These are phyloP conservation scores for Gouania willdenowi DNA, from an alignment of 2,797 vertebrate genomes.

Conservation along the genomic window DNA sequence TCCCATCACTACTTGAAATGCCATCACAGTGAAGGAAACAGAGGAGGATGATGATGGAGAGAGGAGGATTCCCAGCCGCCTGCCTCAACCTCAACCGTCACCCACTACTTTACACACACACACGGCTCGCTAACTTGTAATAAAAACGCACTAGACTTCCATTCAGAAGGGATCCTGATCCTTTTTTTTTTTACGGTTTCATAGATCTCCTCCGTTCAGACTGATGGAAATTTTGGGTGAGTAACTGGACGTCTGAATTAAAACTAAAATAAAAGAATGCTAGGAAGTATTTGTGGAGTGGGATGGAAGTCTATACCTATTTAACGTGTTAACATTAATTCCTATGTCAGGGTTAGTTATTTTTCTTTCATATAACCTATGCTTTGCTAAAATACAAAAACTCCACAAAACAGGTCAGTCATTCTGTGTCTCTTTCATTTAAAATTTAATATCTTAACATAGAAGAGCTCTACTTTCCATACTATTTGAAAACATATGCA, in stretches of 20 bases:
- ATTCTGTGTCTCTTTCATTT: too few species aligned
- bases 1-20: conserved; percentile 58
- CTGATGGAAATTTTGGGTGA: conserved; percentile 34
- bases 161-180: conserved; percentile 2
- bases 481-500: conserved; percentile 19
- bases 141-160: conserved; percentile 28
- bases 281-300: too few species aligned
- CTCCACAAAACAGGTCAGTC: too few species aligned
- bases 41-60: conserved; percentile 47
- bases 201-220: conserved; percentile 27
- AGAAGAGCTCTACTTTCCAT: conserved; percentile 1
- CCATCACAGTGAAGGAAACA: conserved; percentile 63
- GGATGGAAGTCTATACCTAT: too few species aligned
- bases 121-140: conserved; percentile 46
- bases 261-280: conserved; percentile 1
- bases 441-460: too few species aligned
- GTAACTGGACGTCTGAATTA: conserved; percentile 32
- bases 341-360: too few species aligned
- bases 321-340: too few species aligned
- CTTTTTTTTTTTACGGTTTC: conserved; percentile 25
- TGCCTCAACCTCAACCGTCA: too few species aligned
- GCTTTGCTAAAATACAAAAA: too few species aligned
- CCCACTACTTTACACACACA: conserved; percentile 52
- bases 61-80: conserved; percentile 44
- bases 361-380: too few species aligned